These are phyloP conservation scores for Ctenicera cuprea DNA, from an alignment of 2,888 invertebrate species.

Conservation along the genomic window DNA sequence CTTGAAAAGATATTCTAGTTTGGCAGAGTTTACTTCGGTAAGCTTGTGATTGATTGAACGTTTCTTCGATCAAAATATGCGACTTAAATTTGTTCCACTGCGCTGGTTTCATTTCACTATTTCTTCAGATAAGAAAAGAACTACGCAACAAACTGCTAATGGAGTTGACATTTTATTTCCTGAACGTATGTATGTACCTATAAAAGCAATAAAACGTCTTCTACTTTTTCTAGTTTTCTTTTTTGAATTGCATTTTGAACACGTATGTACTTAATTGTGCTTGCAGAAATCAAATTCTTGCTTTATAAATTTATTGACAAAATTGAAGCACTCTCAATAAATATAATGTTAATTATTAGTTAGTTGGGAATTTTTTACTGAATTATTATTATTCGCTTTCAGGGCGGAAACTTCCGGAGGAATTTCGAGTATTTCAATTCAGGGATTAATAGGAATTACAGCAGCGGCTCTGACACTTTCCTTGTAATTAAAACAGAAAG, in stretches of 20 bases:
- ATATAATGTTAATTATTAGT: too few species aligned
- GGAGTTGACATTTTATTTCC: slow-evolving; percentile 22
- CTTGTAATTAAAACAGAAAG: not conserved
- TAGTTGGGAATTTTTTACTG: not conserved
- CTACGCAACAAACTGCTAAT: slow-evolving; percentile 2
- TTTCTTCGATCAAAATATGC: not conserved
- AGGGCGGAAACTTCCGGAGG: slow-evolving; percentile 1
- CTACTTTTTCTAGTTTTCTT: too few species aligned
- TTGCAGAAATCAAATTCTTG: too few species aligned
- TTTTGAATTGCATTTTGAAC: too few species aligned
- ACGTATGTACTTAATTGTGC: too few species aligned
- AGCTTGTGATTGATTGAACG: slow-evolving; percentile 11
- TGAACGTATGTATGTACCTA: not conserved
- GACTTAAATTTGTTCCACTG: not conserved
- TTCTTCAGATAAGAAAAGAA: not conserved
- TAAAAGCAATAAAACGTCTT: too few species aligned
- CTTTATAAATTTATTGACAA: too few species aligned
- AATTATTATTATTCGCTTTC: not conserved
- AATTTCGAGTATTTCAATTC: slow-evolving; percentile 12
- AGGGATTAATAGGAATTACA: slow-evolving; percentile 7
- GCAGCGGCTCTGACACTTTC: not conserved
- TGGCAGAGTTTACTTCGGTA: slow-evolving; percentile 1
- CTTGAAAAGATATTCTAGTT: slow-evolving; percentile 5
- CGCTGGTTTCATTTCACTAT: not conserved
- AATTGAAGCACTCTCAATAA: too few species aligned